Evolutionary conservation across 1,140 invertebrate species (phyloP), one percentile per base, ranked within the genome.

Genomic region (Paramacrobiotus metropolitanus): DNA sequence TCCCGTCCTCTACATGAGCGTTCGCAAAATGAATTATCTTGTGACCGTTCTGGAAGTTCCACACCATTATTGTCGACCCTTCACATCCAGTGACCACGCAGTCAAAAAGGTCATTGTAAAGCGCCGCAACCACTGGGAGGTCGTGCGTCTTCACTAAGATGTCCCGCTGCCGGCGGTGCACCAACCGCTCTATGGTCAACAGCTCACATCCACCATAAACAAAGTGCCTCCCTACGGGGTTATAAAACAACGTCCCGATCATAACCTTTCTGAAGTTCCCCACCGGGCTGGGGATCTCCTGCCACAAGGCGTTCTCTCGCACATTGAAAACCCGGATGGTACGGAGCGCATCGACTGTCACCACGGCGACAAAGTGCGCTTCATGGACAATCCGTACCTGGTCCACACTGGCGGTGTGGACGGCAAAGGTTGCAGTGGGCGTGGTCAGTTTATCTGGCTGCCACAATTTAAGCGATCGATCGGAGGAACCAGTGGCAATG

Each of bases 11-110:
- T 18, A 45, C 65, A 60, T 71, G 70, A 1, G 69, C 69, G 60
- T 71, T 71, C 2, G 66, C 65, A 44, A 68, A 68, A 59, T 70
- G 69, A 34, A 71, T 71, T 2, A 68, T 44, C 60, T 69, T 71
- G 21, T 65, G 64, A 0, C 70, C 70, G n/a, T 62, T 67, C 1
- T 65, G 61, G 9, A 69, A 63, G 60, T 70, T 65, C 70, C 70
- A 71, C 1, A 70, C 64, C 60, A 66, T 69, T 20, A 71, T 66
- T 20, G 69, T 68, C n/a, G 70, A 71, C 4, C 63, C 68, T 15
- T 67, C 59, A 48, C 69, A 69, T 0, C 66, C 68, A 21, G 64
- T 68, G 1, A 71, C 66, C 21, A 70, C 62, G 63, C 64, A 60
- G 15, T 55, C 48, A 55, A 55, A 55, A 4, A 55, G 48, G 21